Evolutionary conservation across 2,113 vertebrate genomes (phyloP).

Genomic region (Hystrix cristata): DNA sequence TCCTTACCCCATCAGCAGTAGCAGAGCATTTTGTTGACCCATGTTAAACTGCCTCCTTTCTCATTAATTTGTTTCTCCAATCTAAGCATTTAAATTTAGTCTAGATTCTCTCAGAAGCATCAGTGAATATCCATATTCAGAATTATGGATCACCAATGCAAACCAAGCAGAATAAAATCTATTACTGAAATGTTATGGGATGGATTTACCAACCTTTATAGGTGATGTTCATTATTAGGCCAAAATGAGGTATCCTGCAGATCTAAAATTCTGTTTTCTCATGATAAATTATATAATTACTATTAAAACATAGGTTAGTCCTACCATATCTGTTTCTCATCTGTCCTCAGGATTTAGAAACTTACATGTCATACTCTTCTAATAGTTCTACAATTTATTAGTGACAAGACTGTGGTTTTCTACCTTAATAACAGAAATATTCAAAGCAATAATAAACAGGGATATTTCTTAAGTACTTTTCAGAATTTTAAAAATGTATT

Average conservation of each 20-base stretch:
- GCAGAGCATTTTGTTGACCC: background rate
- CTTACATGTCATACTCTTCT: background rate
- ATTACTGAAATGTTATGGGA: background rate
- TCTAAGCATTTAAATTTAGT: constrained; percentile 47
- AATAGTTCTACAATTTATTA: constrained; percentile 19
- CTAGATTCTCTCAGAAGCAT: constrained; percentile 50
- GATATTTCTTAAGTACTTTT: constrained; percentile 54
- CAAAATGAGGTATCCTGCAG: background rate
- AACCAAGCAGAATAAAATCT: constrained; percentile 30
- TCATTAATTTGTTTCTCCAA: constrained; percentile 23
- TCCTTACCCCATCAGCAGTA: background rate
- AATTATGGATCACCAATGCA: constrained; percentile 10
- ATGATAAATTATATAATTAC: constrained; percentile 22
- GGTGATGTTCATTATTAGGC: background rate
- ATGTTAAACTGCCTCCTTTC: constrained; percentile 14
- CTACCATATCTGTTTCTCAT: constrained; percentile 14
- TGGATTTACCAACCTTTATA: constrained; percentile 45
- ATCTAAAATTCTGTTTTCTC: background rate
- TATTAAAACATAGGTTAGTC: constrained; percentile 2
- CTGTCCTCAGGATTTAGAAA: constrained; percentile 53
- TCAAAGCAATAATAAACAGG: background rate
- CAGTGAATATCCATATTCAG: background rate
- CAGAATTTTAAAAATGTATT: constrained; percentile 16
- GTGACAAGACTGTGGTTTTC: background rate
- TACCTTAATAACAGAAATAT: constrained; percentile 44